These are phyloP conservation scores for Sinhomidia bicolor DNA, from an alignment of 2,888 invertebrate species.

Conservation along the genomic window DNA sequence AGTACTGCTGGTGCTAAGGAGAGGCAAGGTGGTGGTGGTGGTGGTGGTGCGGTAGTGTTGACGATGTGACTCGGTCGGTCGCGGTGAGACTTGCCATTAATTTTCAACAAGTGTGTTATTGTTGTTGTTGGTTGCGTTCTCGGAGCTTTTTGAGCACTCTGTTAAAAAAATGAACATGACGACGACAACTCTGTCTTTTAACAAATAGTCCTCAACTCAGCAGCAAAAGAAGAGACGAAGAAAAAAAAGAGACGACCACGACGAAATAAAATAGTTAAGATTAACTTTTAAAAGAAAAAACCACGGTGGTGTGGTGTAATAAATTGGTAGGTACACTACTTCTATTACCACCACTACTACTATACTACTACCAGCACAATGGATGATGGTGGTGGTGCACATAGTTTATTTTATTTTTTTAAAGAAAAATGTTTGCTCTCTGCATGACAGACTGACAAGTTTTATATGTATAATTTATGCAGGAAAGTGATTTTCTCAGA, in stretches of 20 bases:
- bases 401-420: background rate
- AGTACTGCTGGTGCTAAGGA: background rate
- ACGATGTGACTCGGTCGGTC: constrained; percentile 40
- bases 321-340: constrained; percentile 44
- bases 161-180: background rate
- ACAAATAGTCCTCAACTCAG: background rate
- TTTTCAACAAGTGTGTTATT: constrained; percentile 34
- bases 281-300: background rate
- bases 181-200: background rate
- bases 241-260: background rate
- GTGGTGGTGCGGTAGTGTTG: constrained; percentile 5
- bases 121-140: too few relatives aligned
- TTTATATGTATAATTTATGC: constrained; percentile 70
- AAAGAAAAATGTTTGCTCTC: constrained; percentile 39
- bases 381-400: background rate
- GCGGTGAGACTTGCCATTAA: constrained; percentile 32
- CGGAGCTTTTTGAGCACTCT: background rate
- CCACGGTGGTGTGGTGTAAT: background rate
- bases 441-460: constrained; percentile 67
- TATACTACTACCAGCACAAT: constrained; percentile 1
- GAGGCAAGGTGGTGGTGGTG: constrained; percentile 23
- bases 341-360: background rate
- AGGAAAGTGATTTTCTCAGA: constrained; percentile 70
- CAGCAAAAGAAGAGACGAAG: background rate
- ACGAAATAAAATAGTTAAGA: constrained; percentile 47